phyloP scores from a whole-genome alignment of 1,140 invertebrate genomes.

The Aculops lycopersici region DNA sequence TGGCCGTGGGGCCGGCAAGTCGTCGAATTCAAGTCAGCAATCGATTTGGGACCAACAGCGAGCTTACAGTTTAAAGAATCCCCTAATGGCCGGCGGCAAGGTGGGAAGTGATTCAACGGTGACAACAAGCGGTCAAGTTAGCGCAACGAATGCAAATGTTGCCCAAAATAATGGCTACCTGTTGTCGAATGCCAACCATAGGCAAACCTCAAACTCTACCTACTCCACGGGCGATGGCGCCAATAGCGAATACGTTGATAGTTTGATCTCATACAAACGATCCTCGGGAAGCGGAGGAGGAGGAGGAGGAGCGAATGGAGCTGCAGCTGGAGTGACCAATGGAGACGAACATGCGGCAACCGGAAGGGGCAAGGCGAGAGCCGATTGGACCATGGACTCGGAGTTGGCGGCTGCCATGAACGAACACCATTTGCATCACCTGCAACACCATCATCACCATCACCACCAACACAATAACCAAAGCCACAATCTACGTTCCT shows the following conservation, averaged over 20 bases:
- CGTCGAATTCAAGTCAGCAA: background rate
- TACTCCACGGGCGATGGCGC: background rate
- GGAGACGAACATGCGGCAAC: background rate
- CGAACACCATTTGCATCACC: background rate
- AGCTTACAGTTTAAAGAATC: background rate
- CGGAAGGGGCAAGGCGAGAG: too few relatives aligned
- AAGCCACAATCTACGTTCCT: background rate
- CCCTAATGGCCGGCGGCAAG: too few relatives aligned
- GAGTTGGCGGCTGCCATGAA: too few relatives aligned
- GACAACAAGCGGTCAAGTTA: background rate
- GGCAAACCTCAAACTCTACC: background rate
- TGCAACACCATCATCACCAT: background rate
- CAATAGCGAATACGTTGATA: slow-evolving; percentile 8
- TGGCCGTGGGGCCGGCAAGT: slow-evolving; percentile 8
- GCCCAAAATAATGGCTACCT: background rate
- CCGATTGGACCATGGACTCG: too few relatives aligned
- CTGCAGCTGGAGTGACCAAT: background rate
- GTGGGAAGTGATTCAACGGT: too few relatives aligned
- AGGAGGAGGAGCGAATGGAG: background rate
- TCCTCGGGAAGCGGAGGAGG: background rate
- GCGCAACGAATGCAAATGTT: background rate
- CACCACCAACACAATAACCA: background rate
- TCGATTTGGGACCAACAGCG: background rate
- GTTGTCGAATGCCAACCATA: background rate
- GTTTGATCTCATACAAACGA: slow-evolving; percentile 7